A percentile compares a stretch with the other conserved stretches of the same genome.
phyloP scores from a whole-genome alignment of 2,113 vertebrate species.

The Echinops telfairi region DNA sequence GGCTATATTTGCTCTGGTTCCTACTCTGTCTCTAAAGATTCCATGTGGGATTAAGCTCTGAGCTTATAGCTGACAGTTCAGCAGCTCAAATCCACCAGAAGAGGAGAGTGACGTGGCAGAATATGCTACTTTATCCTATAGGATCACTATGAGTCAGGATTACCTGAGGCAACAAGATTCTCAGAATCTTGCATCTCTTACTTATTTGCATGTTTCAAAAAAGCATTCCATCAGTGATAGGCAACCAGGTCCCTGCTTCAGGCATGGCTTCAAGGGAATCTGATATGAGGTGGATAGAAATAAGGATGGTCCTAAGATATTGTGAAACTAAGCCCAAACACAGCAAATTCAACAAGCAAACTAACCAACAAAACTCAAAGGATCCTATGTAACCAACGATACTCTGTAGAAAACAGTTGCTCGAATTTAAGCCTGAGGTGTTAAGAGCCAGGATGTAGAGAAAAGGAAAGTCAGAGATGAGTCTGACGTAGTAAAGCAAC shows the following conservation, averaged over 20 bases:
- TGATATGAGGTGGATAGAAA: not conserved
- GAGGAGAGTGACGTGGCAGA: not conserved
- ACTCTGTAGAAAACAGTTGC: conserved; percentile 9
- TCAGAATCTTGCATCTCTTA: not conserved
- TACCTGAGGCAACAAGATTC: not conserved
- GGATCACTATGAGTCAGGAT: no score
- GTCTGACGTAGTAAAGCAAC: not conserved
- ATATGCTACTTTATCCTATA: not conserved
- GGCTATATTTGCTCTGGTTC: not conserved
- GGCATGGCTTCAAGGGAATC: not conserved
- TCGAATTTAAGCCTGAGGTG: conserved; percentile 8
- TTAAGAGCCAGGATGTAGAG: not conserved
- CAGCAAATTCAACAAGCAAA: not conserved
- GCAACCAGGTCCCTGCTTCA: not conserved
- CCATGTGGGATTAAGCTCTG: not conserved
- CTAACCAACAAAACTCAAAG: conserved; percentile 15
- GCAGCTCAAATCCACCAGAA: not conserved
- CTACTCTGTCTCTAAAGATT: not conserved
- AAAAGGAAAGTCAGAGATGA: not conserved
- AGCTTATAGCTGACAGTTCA: not conserved
- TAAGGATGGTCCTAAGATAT: conserved; percentile 10
- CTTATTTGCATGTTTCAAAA: no score
- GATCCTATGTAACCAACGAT: not conserved
- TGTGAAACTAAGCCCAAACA: not conserved
- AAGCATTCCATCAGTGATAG: no score